Percentiles rank a stretch among this genome's conserved stretches.
These are phyloP conservation scores for Drosophila subsilvestris DNA, from an alignment of 2,888 invertebrate species.

Conservation along the genomic window DNA sequence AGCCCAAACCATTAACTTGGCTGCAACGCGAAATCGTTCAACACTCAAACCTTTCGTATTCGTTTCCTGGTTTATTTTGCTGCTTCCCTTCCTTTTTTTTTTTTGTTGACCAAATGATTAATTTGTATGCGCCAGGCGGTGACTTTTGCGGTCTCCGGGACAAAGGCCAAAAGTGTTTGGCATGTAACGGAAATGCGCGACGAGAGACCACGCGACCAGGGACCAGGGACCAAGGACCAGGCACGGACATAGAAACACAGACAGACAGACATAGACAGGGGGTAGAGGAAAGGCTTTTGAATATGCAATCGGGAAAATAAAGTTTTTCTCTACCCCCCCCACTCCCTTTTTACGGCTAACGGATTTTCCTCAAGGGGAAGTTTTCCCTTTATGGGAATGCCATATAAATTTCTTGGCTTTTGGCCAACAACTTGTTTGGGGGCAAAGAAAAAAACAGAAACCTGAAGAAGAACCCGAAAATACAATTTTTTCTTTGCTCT, in stretches of 20 bases:
- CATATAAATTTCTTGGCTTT: constrained; percentile 61
- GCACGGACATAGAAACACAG: constrained; percentile 2
- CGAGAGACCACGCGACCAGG: constrained; percentile 52
- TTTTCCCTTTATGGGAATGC: constrained; percentile 39
- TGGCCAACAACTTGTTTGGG: constrained; percentile 69
- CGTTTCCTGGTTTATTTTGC: background rate
- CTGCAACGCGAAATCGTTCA: constrained; percentile 18
- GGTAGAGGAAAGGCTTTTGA: constrained; percentile 16
- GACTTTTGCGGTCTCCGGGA: constrained; percentile 73
- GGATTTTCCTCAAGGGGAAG: constrained; percentile 51
- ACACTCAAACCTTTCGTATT: constrained; percentile 66
- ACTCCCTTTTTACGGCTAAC: constrained; percentile 37
- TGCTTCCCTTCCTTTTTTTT: no score
- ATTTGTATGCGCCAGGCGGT: constrained; percentile 74
- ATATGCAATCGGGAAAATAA: constrained; percentile 54
- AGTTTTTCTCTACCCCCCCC: constrained; percentile 50
- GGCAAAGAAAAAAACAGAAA: constrained; percentile 31
- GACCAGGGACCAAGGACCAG: constrained; percentile 36
- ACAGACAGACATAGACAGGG: constrained; percentile 11
- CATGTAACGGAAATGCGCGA: constrained; percentile 78
- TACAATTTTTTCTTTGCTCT: constrained; percentile 28
- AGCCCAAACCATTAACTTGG: constrained; percentile 26
- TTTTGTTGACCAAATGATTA: constrained; percentile 62
- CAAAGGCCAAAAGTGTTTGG: constrained; percentile 78
- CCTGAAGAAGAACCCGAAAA: constrained; percentile 25